These are phyloP conservation scores for Laticauda laticaudata DNA, from an alignment of 2,113 vertebrate genomes.

Conservation along the genomic window DNA sequence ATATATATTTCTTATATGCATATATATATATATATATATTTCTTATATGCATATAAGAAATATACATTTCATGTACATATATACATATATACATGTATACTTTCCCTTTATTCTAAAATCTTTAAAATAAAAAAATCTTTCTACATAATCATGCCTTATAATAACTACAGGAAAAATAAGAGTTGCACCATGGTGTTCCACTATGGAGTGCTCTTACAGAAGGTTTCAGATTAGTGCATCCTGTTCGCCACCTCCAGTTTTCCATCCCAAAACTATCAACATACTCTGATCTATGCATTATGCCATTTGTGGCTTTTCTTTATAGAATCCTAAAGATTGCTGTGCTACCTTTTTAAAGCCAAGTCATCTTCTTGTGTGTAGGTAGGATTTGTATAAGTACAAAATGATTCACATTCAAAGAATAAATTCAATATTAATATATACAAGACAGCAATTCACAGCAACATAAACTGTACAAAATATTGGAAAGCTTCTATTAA, in stretches of 20 bases:
- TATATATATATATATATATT: no score
- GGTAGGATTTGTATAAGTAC: background rate
- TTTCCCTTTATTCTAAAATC: background rate
- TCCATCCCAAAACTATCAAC: background rate
- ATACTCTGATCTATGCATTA: background rate
- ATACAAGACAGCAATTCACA: background rate
- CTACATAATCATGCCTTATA: background rate
- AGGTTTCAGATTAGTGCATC: background rate
- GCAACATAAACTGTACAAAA: background rate
- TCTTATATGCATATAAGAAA: no score
- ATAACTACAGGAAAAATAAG: background rate
- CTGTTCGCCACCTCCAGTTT: background rate
- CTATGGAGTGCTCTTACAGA: background rate
- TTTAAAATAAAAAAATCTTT: background rate
- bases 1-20: no score
- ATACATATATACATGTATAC: background rate
- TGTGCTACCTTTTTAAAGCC: background rate
- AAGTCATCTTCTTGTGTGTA: background rate
- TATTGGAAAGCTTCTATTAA: conserved; percentile 13
- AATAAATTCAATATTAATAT: background rate
- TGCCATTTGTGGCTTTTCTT: background rate
- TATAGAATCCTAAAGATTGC: background rate
- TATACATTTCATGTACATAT: no score
- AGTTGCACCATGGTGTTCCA: background rate
- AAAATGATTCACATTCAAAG: background rate